Base-by-base conservation (phyloP, 2,888 invertebrate species). In the Oscheius myriophilus region DNA sequence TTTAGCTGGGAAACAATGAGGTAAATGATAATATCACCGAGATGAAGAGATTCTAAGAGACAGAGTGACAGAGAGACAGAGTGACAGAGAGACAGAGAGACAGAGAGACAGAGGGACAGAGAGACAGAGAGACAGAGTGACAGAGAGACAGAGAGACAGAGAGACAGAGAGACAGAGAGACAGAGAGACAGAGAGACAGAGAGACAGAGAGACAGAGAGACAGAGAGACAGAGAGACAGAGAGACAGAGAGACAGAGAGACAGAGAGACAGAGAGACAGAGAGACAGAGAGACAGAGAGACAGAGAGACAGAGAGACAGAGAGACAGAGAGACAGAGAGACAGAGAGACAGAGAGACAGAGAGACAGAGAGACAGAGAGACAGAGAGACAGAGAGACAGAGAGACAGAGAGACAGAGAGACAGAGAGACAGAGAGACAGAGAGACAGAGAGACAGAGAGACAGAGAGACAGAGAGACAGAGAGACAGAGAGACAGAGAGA, bases 51-150 rank as follows among this genome's bases (percentile, higher is more conserved):
- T 46, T 7, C 26, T 23, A 51, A 46, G 2, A n/a, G 67, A 57
- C 41, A 51, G 51, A n/a, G 55, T 16, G 41, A 46, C n/a, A n/a
- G 62, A 39, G 54, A 54, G 46, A 39, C 18, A 21, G 53, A 16
- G 55, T 7, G 9, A 11, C 14, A 14, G 14, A 9, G 42, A 42
- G 11, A 11, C 11, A 9, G 42, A 14, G n/a, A 46, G 14, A 6
- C 16, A 46, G n/a, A 52, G 25, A 52, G 21, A 25, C 11, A 52
- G 25, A 6, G 26, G 23, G 14, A 52, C 49, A 63, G 52, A 43
- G 1, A 16, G 58, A 58, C 25, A 42, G 52, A 33, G 53, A 55
- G 62, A 53, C 45, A 16, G 61, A 62, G 64, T 33, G 54, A 64
- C 21, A 23, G 41, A 45, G 59, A 43, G n/a, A 39, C 42, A 57